Base-by-base conservation (phyloP, 2,113 vertebrate genomes). In the Chinchilla lanigera region DNA sequence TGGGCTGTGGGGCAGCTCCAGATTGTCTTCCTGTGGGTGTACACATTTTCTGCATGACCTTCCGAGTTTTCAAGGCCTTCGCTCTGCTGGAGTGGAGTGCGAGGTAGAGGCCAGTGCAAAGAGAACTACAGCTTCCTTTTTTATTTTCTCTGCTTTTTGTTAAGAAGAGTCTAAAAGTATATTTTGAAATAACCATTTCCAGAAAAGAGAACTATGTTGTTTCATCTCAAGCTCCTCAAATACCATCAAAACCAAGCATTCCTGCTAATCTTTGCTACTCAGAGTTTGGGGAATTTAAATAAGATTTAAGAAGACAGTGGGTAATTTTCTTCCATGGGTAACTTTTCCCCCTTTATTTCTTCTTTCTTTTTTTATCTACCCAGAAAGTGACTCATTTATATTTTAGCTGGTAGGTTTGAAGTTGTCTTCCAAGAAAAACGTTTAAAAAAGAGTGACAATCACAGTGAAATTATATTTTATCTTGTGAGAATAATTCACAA, bases 361-460 rank as follows among this genome's bases (percentile, higher is more conserved):
- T 17, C 80, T 90, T 84, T 71, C 14, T 77, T 86, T 88, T 50
- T 86, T 93, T 89, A 91, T 52, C 54, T 69, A 80, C 20, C 35
- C 80, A 61, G 81, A 96, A 5, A 95, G 50, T n/a, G 67, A 81
- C 17, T 89, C 56, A 86, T 90, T 84, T 87, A 60, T 95, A 91
- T 94, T 89, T 94, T 67, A 38, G 13, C 77, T 87, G 75, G 67
- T 73, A 93, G 4, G 44, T 87, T 93, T 89, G 28, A 97, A 86
- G 2, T 54, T 84, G 33, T 84, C 83, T 94, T 97, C 92, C 69
- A 97, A 94, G 52, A 35, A 84, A 96, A 92, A 88, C 77, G 58
- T 86, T 77, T 77, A 73, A 80, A 73, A 75, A 71, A 94, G 61
- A 91, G 20, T 89, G 47, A 38, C 50, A 90, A 60, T 93, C 89